A percentile compares a stretch with the other conserved stretches of the same genome.
Conservation (phyloP, 2,113 vertebrate species). For the Verasper variegatus region DNA sequence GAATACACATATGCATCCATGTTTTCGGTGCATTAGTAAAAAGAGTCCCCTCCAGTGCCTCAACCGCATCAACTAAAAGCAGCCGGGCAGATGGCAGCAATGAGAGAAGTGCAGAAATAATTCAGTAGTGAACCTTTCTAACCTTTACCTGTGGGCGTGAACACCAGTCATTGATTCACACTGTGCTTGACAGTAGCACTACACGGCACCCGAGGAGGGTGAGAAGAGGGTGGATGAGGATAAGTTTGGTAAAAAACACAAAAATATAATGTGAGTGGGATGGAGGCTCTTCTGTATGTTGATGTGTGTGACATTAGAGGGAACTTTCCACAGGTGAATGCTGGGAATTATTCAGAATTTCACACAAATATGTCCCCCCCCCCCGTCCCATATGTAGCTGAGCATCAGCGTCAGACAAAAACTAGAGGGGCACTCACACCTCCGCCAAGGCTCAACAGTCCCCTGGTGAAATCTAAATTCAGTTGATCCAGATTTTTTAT, state of each 20-base stretch:
- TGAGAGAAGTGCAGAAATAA: slow-evolving; percentile 82
- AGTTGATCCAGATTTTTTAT: too few relatives aligned
- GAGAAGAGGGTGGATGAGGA: slow-evolving; percentile 61
- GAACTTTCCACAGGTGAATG: slow-evolving; percentile 48
- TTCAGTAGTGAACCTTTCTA: slow-evolving; percentile 83
- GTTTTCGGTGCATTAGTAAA: slow-evolving; percentile 72
- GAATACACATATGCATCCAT: slow-evolving; percentile 36
- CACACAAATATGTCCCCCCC: slow-evolving; percentile 14
- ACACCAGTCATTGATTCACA: slow-evolving; percentile 80
- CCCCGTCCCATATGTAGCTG: not conserved
- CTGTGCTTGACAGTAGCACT: slow-evolving; percentile 78
- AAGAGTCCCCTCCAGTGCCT: slow-evolving; percentile 63
- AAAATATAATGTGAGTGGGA: slow-evolving; percentile 65
- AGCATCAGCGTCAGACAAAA: not conserved
- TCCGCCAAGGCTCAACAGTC: too few relatives aligned
- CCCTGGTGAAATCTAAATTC: too few relatives aligned
- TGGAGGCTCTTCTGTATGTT: slow-evolving; percentile 47
- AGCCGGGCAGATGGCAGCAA: slow-evolving; percentile 79
- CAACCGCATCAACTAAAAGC: slow-evolving; percentile 74
- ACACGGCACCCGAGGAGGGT: slow-evolving; percentile 75
- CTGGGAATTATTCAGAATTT: slow-evolving; percentile 44
- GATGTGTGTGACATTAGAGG: slow-evolving; percentile 52
- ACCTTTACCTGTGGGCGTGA: slow-evolving; percentile 84
- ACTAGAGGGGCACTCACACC: too few relatives aligned
- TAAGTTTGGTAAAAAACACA: slow-evolving; percentile 67